Conservation (phyloP, 2,888 invertebrate species). For the Patella ulyssiponensis region DNA sequence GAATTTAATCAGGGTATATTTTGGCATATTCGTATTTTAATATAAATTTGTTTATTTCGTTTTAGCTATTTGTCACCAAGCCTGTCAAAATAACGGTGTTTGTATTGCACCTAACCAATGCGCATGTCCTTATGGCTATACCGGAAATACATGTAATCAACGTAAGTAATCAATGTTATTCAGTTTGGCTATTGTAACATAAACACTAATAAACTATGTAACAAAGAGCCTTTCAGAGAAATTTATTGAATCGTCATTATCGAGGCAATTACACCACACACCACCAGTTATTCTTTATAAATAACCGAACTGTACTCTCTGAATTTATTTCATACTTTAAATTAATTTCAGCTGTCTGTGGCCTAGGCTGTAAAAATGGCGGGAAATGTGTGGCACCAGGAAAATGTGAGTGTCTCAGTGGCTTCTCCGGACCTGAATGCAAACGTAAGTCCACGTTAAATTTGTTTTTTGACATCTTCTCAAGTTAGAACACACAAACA, state of each 20-base stretch:
- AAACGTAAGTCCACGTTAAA: slow-evolving; percentile 42
- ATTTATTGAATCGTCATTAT: no score
- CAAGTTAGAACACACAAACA: no score
- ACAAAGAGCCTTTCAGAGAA: no score
- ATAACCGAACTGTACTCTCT: no score
- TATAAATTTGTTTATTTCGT: slow-evolving; percentile 14
- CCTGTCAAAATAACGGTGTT: slow-evolving; percentile 56
- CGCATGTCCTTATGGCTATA: slow-evolving; percentile 53
- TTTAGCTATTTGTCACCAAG: slow-evolving; percentile 46
- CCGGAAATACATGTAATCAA: slow-evolving; percentile 51
- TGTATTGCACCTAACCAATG: slow-evolving; percentile 55
- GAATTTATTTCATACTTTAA: slow-evolving; percentile 19
- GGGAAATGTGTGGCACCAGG: slow-evolving; percentile 86
- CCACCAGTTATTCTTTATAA: no score
- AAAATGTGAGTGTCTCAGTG: slow-evolving; percentile 82
- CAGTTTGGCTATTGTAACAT: no score
- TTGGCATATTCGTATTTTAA: background rate
- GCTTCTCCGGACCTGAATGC: slow-evolving; percentile 60
- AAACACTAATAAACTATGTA: no score
- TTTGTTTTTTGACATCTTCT: no score
- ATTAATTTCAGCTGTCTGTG: slow-evolving; percentile 80
- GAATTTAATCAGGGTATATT: background rate
- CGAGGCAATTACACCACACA: no score
- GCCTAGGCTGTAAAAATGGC: slow-evolving; percentile 84
- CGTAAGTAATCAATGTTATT: slow-evolving; percentile 39